These are phyloP conservation scores for Oscheius sp. DNA, from an alignment of 2,888 invertebrate genomes.

Conservation along the genomic window DNA sequence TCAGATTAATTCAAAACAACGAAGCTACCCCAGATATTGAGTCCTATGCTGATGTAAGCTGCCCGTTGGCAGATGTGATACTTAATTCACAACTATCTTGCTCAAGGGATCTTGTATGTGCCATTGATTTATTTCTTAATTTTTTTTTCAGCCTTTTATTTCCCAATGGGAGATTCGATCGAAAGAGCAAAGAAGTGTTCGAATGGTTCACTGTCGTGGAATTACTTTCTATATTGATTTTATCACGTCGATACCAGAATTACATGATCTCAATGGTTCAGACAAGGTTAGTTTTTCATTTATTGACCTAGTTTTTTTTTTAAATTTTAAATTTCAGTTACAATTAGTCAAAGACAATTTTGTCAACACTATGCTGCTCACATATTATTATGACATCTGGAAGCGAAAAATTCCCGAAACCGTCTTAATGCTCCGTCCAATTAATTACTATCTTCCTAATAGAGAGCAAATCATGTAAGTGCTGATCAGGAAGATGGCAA, in stretches of 20 bases:
- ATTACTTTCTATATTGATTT: background rate
- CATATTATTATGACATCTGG: slow-evolving; percentile 4
- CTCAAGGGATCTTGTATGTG: too few species aligned
- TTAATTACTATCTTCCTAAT: background rate
- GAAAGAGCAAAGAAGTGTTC: background rate
- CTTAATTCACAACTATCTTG: background rate
- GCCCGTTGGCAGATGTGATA: background rate
- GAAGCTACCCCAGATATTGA: background rate
- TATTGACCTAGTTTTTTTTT: background rate
- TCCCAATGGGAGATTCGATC: too few species aligned
- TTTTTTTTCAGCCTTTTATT: background rate
- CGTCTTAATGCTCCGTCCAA: background rate
- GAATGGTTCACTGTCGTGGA: background rate
- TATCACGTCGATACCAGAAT: background rate
- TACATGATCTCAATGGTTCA: background rate
- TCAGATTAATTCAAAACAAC: background rate
- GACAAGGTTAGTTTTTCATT: background rate
- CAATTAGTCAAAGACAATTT: slow-evolving; percentile 1
- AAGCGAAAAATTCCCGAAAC: background rate
- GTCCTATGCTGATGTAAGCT: background rate
- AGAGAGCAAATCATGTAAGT: background rate
- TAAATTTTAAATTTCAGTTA: background rate
- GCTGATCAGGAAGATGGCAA: too few species aligned
- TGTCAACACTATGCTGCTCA: background rate
- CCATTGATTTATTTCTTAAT: background rate